A percentile compares a stretch with the other conserved stretches of the same genome.
Evolutionary conservation across 2,113 vertebrate species (phyloP).

Genomic region (Strix uralensis): DNA sequence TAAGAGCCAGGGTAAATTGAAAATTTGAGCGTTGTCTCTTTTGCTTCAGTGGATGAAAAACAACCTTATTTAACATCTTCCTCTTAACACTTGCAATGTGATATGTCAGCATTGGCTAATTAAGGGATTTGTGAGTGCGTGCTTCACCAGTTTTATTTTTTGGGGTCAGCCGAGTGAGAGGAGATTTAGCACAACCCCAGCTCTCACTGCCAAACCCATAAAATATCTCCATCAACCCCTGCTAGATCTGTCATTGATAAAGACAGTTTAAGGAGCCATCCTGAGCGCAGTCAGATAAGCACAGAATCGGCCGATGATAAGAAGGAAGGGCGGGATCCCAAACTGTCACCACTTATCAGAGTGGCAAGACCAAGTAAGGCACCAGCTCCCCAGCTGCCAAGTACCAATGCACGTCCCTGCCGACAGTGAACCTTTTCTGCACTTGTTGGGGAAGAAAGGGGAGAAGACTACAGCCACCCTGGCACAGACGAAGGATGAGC

Average conservation of each 20-base stretch:
- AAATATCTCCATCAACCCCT: constrained; percentile 33
- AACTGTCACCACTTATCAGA: background rate
- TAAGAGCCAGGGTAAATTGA: background rate
- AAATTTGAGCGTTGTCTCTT: background rate
- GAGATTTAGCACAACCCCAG: background rate
- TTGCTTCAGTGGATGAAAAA: background rate
- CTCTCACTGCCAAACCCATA: background rate
- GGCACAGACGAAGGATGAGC: background rate
- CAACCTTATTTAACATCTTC: background rate
- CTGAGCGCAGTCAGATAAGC: constrained; percentile 9
- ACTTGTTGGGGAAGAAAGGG: background rate
- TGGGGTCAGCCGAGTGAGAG: background rate
- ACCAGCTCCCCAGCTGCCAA: background rate
- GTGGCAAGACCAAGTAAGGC: background rate
- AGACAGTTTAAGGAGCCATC: background rate
- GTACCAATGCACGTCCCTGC: background rate
- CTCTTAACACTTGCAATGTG: background rate
- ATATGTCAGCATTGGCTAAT: background rate
- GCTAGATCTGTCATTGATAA: constrained; percentile 54
- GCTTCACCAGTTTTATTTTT: constrained; percentile 45
- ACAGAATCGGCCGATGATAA: background rate
- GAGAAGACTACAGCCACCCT: background rate
- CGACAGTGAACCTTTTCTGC: background rate
- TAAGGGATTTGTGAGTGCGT: constrained; percentile 46
- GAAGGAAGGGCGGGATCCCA: background rate